A percentile compares a stretch with the other conserved stretches of the same genome.
These are phyloP conservation scores for Cyclophora albipunctata DNA, from an alignment of 2,888 invertebrate genomes.

Conservation along the genomic window DNA sequence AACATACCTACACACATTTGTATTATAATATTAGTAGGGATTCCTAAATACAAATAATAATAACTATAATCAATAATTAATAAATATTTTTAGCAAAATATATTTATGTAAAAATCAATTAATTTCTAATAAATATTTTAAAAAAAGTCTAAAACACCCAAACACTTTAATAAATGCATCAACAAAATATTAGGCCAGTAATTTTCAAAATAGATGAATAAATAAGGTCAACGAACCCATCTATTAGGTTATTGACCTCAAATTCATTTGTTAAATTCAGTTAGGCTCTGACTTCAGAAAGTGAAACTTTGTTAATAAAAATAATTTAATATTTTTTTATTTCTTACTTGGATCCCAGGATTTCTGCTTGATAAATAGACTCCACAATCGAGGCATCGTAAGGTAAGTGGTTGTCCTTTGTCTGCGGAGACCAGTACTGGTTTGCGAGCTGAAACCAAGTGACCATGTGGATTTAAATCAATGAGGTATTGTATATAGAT, in stretches of 20 bases:
- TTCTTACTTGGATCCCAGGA: conserved; percentile 85
- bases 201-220: conserved; percentile 37
- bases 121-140: neutral
- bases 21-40: too few relatives aligned
- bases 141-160: too few relatives aligned
- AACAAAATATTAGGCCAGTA: conserved; percentile 33
- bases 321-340: conserved; percentile 1
- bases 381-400: conserved; percentile 88
- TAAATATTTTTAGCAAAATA: too few relatives aligned
- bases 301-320: conserved; percentile 21
- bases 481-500: conserved; percentile 64
- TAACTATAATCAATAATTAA: too few relatives aligned
- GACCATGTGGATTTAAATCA: conserved; percentile 68
- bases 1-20: too few relatives aligned
- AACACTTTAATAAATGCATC: too few relatives aligned
- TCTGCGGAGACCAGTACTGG: conserved; percentile 94
- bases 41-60: too few relatives aligned
- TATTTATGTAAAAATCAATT: neutral
- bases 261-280: conserved; percentile 61
- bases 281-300: conserved; percentile 45
- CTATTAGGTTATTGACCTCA: conserved; percentile 59
- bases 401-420: conserved; percentile 80
- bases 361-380: conserved; percentile 91
- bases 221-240: conserved; percentile 58
- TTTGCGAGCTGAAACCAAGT: conserved; percentile 83